A percentile compares a stretch with the other conserved stretches of the same genome.
These are phyloP conservation scores for Notothenia rossii DNA, from an alignment of 2,113 vertebrate genomes.

Conservation along the genomic window DNA sequence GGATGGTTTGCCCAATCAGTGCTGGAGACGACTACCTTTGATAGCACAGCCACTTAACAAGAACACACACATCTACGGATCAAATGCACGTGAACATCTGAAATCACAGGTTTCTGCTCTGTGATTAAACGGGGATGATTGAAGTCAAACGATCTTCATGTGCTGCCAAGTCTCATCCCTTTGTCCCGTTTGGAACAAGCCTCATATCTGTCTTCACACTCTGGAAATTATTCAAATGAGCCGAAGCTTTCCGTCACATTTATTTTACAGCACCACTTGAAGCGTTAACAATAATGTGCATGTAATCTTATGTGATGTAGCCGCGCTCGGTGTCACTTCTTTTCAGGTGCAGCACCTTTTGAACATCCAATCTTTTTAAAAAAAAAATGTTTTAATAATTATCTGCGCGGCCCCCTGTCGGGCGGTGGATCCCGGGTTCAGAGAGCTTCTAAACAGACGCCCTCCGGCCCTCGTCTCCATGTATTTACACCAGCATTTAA, in stretches of 20 bases:
- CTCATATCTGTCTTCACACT: slow-evolving; percentile 60
- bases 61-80: slow-evolving; percentile 33
- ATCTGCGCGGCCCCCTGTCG: slow-evolving; percentile 52
- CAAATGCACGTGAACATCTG: slow-evolving; percentile 36
- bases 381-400: slow-evolving; percentile 66
- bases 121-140: slow-evolving; percentile 57
- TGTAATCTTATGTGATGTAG: slow-evolving; percentile 75
- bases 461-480: slow-evolving; percentile 49
- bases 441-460: slow-evolving; percentile 44
- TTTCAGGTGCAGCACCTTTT: slow-evolving; percentile 75
- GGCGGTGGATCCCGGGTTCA: slow-evolving; percentile 33
- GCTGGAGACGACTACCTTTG: slow-evolving; percentile 20
- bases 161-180: slow-evolving; percentile 49
- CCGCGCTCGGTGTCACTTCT: slow-evolving; percentile 48
- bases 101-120: slow-evolving; percentile 33
- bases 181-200: slow-evolving; percentile 43
- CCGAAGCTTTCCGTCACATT: slow-evolving; percentile 54
- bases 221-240: slow-evolving; percentile 78
- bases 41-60: slow-evolving; percentile 20
- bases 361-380: slow-evolving; percentile 63
- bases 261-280: slow-evolving; percentile 77
- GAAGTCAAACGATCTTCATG: slow-evolving; percentile 61
- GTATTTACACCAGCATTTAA: slow-evolving; percentile 67
- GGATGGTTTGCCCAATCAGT: not conserved
- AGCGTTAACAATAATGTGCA: slow-evolving; percentile 63